phyloP scores from a whole-genome alignment of 2,797 vertebrate genomes.

The Oryzias sinensis region DNA sequence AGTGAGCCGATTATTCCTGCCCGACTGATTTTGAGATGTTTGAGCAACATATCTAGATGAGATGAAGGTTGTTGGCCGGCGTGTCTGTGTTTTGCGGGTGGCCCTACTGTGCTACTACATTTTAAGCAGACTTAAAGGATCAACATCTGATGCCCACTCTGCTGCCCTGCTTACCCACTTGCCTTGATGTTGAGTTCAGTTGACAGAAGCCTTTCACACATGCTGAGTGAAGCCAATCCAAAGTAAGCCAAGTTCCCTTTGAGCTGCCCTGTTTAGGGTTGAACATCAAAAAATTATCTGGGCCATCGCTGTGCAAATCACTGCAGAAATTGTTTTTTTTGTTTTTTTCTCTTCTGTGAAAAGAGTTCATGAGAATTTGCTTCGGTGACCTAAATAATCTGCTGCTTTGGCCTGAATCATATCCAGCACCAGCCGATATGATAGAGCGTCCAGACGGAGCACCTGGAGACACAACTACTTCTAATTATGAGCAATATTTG shows the following conservation, averaged over 20 bases:
- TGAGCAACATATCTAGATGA: neutral
- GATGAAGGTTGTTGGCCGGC: conserved; percentile 45
- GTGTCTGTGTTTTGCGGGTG: conserved; percentile 55
- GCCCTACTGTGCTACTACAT: conserved; percentile 30
- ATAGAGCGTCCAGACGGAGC: conserved; percentile 29
- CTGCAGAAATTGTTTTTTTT: conserved; percentile 54
- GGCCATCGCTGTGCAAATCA: conserved; percentile 50
- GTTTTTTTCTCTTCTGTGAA: conserved; percentile 41
- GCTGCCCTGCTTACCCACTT: conserved; percentile 54
- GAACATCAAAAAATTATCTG: conserved; percentile 59
- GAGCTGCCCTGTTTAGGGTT: conserved; percentile 55
- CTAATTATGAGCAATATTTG: conserved; percentile 29
- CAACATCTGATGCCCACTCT: conserved; percentile 47
- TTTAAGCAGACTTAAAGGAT: conserved; percentile 31
- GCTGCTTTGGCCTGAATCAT: conserved; percentile 24
- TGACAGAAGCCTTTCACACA: conserved; percentile 62
- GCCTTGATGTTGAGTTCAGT: conserved; percentile 61
- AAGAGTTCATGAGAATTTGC: conserved; percentile 33
- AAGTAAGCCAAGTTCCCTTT: conserved; percentile 45
- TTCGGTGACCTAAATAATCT: conserved; percentile 52
- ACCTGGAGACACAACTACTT: conserved; percentile 18
- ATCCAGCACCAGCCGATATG: conserved; percentile 17
- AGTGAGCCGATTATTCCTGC: conserved; percentile 6
- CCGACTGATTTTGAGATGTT: neutral
- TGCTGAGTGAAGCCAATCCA: conserved; percentile 67